phyloP scores from a whole-genome alignment of 2,113 vertebrate species.

The Gadus macrocephalus region DNA sequence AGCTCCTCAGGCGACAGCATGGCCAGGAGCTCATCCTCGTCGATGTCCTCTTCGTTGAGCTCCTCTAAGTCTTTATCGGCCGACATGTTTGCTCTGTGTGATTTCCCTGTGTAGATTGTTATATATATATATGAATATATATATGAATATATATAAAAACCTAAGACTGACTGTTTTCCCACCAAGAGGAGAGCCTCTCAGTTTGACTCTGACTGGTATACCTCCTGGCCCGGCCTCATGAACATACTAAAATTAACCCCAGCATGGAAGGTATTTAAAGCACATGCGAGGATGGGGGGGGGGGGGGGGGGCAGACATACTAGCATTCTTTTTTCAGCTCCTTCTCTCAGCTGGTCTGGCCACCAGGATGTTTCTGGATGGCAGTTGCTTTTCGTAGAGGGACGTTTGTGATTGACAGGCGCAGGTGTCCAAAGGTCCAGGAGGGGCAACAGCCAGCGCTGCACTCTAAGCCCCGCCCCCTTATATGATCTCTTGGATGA shows the following conservation, averaged over 20 bases:
- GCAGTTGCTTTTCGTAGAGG: slow-evolving; percentile 68
- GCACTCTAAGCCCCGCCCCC: slow-evolving; percentile 16
- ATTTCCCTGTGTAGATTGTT: too few relatives aligned
- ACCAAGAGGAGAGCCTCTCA: slow-evolving; percentile 32
- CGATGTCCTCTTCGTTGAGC: slow-evolving; percentile 72
- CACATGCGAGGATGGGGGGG: slow-evolving; percentile 55
- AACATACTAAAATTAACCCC: slow-evolving; percentile 86
- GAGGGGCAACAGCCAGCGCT: neutral
- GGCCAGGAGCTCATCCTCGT: slow-evolving; percentile 91
- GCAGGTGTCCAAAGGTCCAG: slow-evolving; percentile 59
- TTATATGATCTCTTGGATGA: slow-evolving; percentile 13
- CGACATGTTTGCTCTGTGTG: slow-evolving; percentile 55
- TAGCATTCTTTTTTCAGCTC: slow-evolving; percentile 69
- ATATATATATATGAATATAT: too few relatives aligned
- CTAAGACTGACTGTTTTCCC: neutral
- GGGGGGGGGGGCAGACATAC: slow-evolving; percentile 37
- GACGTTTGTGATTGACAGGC: slow-evolving; percentile 44
- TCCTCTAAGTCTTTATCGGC: slow-evolving; percentile 48
- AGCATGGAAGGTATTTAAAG: slow-evolving; percentile 82
- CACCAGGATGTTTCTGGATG: slow-evolving; percentile 82
- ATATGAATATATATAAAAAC: too few relatives aligned
- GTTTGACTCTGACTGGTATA: slow-evolving; percentile 38
- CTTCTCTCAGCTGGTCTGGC: slow-evolving; percentile 83
- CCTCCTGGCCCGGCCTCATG: slow-evolving; percentile 44
- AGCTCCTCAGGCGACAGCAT: slow-evolving; percentile 91